phyloP scores from a whole-genome alignment of 2,113 vertebrate genomes.

The Rhinolophus ferrumequinum region DNA sequence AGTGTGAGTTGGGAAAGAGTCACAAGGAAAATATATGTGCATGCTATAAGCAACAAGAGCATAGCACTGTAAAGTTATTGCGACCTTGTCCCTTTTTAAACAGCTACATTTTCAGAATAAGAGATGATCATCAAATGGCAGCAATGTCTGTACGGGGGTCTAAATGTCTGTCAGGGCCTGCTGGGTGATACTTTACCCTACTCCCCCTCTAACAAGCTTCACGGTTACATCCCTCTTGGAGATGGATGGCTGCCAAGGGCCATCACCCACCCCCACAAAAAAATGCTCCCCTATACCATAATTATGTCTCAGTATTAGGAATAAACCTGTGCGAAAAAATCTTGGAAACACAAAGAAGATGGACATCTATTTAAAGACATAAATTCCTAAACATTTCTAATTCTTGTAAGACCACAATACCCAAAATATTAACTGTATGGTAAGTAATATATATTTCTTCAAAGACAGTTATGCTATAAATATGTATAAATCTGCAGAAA shows the following conservation, averaged over 20 bases:
- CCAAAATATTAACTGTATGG: background rate
- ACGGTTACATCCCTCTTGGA: slow-evolving; percentile 20
- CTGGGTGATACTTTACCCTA: slow-evolving; percentile 24
- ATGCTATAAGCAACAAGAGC: background rate
- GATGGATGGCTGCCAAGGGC: slow-evolving; percentile 63
- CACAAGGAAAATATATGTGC: background rate
- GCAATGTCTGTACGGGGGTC: slow-evolving; percentile 12
- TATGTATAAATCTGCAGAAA: background rate
- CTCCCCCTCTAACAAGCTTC: slow-evolving; percentile 52
- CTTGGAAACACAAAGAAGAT: background rate
- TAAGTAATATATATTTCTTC: background rate
- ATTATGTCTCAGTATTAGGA: background rate
- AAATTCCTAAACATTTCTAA: slow-evolving; percentile 32
- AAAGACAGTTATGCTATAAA: slow-evolving; percentile 24
- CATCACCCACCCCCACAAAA: background rate
- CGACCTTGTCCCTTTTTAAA: slow-evolving; percentile 22
- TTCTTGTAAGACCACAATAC: background rate
- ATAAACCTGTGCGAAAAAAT: slow-evolving; percentile 36
- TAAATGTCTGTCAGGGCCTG: slow-evolving; percentile 31
- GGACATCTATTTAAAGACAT: slow-evolving; percentile 12
- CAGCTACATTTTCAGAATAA: slow-evolving; percentile 57
- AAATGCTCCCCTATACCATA: slow-evolving; percentile 41
- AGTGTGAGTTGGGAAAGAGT: background rate
- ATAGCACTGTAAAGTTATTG: background rate
- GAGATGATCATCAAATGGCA: background rate